A percentile compares a stretch with the other conserved stretches of the same genome.
Evolutionary conservation across 2,113 vertebrate species (phyloP).

Genomic region (Sphaerodactylus townsendi): DNA sequence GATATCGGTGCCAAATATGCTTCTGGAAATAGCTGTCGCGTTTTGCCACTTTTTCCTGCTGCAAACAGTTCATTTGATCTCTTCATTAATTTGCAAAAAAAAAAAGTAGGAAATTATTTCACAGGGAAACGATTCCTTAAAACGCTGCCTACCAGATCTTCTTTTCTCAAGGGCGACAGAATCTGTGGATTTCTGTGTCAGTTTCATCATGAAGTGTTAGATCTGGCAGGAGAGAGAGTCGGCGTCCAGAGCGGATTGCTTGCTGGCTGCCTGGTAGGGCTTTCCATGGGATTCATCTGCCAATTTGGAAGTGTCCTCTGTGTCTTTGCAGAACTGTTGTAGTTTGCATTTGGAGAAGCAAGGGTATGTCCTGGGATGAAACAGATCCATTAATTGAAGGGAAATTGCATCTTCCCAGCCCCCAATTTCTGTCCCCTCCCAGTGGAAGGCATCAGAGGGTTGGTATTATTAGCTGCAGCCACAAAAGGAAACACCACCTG

Average conservation of each 20-base stretch:
- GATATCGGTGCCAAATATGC: background rate
- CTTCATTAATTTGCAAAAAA: background rate
- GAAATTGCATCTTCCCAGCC: constrained; percentile 49
- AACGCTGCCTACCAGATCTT: constrained; percentile 31
- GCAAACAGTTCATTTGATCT: constrained; percentile 25
- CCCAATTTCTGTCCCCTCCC: background rate
- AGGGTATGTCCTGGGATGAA: constrained; percentile 43
- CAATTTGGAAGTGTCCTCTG: constrained; percentile 46
- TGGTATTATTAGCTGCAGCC: background rate
- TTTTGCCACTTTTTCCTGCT: background rate
- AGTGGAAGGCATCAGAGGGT: constrained; percentile 23
- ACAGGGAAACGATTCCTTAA: constrained; percentile 13
- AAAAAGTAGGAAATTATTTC: constrained; percentile 31
- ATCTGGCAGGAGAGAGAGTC: background rate
- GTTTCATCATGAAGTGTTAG: constrained; percentile 40
- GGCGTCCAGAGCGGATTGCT: accelerated
- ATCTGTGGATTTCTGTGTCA: constrained; percentile 55
- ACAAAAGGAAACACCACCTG: background rate
- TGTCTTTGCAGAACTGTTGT: constrained; percentile 53
- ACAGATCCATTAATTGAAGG: constrained; percentile 60
- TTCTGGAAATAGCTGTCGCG: background rate
- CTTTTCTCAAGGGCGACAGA: constrained; percentile 59
- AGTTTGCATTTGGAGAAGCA: constrained; percentile 60
- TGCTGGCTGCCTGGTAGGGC: constrained; percentile 36
- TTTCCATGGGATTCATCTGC: constrained; percentile 59